A percentile compares a stretch with the other conserved stretches of the same genome.
Evolutionary conservation across 1,140 invertebrate species (phyloP).

Genomic region (Pseudomyrmex cubaensis): DNA sequence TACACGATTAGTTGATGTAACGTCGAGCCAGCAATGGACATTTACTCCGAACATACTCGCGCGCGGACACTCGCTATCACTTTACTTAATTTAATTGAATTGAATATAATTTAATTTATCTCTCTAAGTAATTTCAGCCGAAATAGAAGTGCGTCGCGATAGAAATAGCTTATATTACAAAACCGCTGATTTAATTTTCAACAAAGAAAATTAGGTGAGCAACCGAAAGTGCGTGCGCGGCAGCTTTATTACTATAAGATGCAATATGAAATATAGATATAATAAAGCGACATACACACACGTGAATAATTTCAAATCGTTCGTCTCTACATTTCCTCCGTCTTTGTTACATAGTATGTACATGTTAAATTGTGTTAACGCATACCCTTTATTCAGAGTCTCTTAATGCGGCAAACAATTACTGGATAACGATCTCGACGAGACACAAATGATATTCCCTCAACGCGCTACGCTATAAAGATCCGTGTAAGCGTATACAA

Average conservation of each 20-base stretch:
- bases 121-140: slow-evolving; percentile 62
- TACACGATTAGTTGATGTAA: background rate
- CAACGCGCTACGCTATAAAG: background rate
- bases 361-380: slow-evolving; percentile 2
- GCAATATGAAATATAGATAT: background rate
- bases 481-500: background rate
- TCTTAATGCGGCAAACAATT: slow-evolving; percentile 28
- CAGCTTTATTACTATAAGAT: background rate
- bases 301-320: slow-evolving; percentile 40
- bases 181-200: slow-evolving; percentile 33
- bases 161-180: slow-evolving; percentile 31
- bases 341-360: background rate
- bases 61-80: slow-evolving; percentile 7
- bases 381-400: slow-evolving; percentile 28
- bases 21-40: background rate
- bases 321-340: background rate
- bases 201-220: slow-evolving; percentile 36
- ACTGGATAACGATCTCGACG: slow-evolving; percentile 14
- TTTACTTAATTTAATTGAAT: slow-evolving; percentile 54
- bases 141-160: slow-evolving; percentile 10
- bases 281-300: slow-evolving; percentile 3
- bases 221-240: background rate
- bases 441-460: slow-evolving; percentile 33
- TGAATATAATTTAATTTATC: slow-evolving; percentile 61
- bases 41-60: background rate